These are phyloP conservation scores for Teleogryllus occipitalis DNA, from an alignment of 1,140 invertebrate genomes.

Conservation along the genomic window DNA sequence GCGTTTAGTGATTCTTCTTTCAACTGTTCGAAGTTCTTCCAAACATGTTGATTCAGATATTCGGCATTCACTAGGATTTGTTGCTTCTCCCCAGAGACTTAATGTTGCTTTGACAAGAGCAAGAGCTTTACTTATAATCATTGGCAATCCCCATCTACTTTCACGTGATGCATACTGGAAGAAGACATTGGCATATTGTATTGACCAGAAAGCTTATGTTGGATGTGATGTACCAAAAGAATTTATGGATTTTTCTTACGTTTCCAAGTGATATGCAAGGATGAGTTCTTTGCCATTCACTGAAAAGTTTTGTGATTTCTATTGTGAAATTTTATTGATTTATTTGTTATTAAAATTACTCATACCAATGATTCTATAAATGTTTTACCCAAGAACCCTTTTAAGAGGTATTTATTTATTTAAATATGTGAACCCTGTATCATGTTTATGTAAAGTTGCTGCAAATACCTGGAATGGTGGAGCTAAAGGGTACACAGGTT, in stretches of 20 bases:
- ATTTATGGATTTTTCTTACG: neutral
- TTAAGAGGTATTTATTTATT: too few species aligned
- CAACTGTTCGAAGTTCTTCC: conserved; percentile 63
- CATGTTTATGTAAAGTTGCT: too few species aligned
- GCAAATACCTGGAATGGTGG: too few species aligned
- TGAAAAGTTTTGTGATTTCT: too few species aligned
- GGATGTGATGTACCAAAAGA: conserved; percentile 17
- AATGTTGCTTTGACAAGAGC: conserved; percentile 84
- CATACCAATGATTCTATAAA: too few species aligned
- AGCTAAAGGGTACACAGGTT: too few species aligned
- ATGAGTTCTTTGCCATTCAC: too few species aligned
- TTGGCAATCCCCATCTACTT: conserved; percentile 75
- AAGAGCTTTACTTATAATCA: conserved; percentile 64
- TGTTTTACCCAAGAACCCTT: too few species aligned
- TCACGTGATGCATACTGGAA: conserved; percentile 61
- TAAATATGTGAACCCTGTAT: too few species aligned
- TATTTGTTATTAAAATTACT: too few species aligned
- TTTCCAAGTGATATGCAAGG: too few species aligned
- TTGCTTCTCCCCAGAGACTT: conserved; percentile 63
- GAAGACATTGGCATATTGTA: conserved; percentile 52
- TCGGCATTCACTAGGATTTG: conserved; percentile 61
- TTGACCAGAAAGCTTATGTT: conserved; percentile 9
- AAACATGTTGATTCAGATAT: conserved; percentile 43
- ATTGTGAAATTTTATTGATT: too few species aligned
- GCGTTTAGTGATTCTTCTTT: conserved; percentile 74